Conservation (phyloP, 1,140 invertebrate species). For the Sweltsa coloradensis region DNA sequence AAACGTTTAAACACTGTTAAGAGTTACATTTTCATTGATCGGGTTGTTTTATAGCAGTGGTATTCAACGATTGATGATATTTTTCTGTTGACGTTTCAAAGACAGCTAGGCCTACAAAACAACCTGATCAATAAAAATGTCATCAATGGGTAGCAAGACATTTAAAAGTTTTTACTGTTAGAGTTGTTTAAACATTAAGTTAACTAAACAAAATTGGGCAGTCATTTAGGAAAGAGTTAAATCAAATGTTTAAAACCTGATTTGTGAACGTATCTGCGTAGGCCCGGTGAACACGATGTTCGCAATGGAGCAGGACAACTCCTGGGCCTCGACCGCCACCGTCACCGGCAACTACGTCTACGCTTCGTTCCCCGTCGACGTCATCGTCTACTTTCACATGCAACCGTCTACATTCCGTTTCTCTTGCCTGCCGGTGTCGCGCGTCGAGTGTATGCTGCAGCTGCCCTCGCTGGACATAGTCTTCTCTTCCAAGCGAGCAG, state of each 20-base stretch:
- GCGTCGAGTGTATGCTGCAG: constrained; percentile 92
- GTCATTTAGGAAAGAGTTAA: constrained; percentile 25
- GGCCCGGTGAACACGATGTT: constrained; percentile 23
- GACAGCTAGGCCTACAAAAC: neutral
- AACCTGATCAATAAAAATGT: constrained; percentile 34
- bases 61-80: no score
- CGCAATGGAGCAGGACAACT: constrained; percentile 26
- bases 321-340: constrained; percentile 27
- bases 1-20: no score
- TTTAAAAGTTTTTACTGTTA: constrained; percentile 15
- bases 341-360: constrained; percentile 68
- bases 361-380: constrained; percentile 94
- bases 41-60: no score
- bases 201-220: constrained; percentile 19
- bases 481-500: constrained; percentile 79
- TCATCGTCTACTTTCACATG: constrained; percentile 97
- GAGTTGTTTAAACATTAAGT: constrained; percentile 22
- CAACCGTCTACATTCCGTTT: constrained; percentile 93
- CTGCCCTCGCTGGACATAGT: constrained; percentile 89
- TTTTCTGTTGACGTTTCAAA: neutral
- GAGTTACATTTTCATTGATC: no score
- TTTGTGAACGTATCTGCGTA: constrained; percentile 7
- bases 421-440: constrained; percentile 87
- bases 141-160: constrained; percentile 27
- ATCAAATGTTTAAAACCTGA: neutral